Evolutionary conservation across 1,140 invertebrate genomes (phyloP).

Genomic region (Zaprionus lachaisei): DNA sequence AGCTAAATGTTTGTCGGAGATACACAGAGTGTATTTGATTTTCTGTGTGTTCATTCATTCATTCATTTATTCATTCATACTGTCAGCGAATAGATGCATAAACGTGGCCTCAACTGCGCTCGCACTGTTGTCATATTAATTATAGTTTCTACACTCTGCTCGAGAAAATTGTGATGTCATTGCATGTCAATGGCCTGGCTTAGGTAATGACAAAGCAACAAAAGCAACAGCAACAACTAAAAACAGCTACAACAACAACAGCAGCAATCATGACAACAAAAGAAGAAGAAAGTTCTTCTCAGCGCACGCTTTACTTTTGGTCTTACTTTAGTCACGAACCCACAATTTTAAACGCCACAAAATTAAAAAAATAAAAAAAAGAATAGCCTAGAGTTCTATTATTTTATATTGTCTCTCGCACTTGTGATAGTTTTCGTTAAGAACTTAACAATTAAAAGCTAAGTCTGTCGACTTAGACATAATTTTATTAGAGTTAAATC

Average conservation of each 20-base stretch:
- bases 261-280: conserved; percentile 10
- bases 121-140: conserved; percentile 48
- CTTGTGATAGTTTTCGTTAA: background rate
- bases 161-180: conserved; percentile 47
- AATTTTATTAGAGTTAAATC: too few species aligned
- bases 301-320: conserved; percentile 25
- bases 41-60: conserved; percentile 15
- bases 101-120: background rate
- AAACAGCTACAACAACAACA: conserved; percentile 19
- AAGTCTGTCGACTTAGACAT: too few species aligned
- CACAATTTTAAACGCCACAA: conserved; percentile 1
- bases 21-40: conserved; percentile 23
- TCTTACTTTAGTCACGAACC: conserved; percentile 11
- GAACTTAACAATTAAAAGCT: background rate
- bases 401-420: background rate
- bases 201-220: conserved; percentile 43
- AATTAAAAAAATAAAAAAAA: background rate
- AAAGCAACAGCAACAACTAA: conserved; percentile 14
- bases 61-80: conserved; percentile 43
- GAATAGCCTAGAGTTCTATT: background rate
- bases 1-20: conserved; percentile 54
- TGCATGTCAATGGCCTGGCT: conserved; percentile 50
- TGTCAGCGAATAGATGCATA: conserved; percentile 17
- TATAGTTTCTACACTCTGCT: conserved; percentile 42
- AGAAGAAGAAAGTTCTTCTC: conserved; percentile 36